Base-by-base conservation (phyloP, 2,113 vertebrate genomes). In the Quiscalus mexicanus region DNA sequence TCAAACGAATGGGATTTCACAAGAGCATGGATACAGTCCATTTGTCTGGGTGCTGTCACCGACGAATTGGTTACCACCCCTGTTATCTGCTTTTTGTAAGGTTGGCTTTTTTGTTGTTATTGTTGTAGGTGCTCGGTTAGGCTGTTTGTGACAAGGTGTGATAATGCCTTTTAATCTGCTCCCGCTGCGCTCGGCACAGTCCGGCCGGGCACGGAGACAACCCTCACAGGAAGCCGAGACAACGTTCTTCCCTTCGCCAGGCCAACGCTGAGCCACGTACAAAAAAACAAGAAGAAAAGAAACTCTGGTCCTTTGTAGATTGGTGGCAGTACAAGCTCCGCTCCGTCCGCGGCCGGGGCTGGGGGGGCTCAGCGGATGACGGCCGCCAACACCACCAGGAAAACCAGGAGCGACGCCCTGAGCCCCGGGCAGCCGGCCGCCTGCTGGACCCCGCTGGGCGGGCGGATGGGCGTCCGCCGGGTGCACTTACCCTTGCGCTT, bases 371-470 rank as follows among this genome's bases (percentile, higher is more conserved):
- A 98, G 97, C 98, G 98, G 77, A 98, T 95, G 89, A 98, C 96
- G 77, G 98, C 98, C 63, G 96, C 99, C 97, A 95, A 95, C 97
- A 94, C 98, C 93, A 99, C 93, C 84, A 98, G 91, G 78, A 98
- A 97, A 37, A 92, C 95, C 83, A 98, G 91, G 90, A 98, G 95
- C 6, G 93, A 97, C 8, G 97, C 90, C 96, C 84, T 70, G 73
- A 96, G 95, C 88, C 97, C 96, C 18, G 92, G 45, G 37, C 95
- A 97, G 67, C 97, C 97, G 47, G 98, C 98, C 4, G 98, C 98
- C 97, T 98, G 98, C 98, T 99, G 99, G 68, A 99, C 99, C 95
- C 99, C 99, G 6, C 98, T 99, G 39, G 99, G 99, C 42, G 98
- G 97, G 18, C 98, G 98, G 90, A 96, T 97, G 95, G 98, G 98